Evolutionary conservation across 2,797 vertebrate genomes (phyloP).

Genomic region (Saxicola maurus): DNA sequence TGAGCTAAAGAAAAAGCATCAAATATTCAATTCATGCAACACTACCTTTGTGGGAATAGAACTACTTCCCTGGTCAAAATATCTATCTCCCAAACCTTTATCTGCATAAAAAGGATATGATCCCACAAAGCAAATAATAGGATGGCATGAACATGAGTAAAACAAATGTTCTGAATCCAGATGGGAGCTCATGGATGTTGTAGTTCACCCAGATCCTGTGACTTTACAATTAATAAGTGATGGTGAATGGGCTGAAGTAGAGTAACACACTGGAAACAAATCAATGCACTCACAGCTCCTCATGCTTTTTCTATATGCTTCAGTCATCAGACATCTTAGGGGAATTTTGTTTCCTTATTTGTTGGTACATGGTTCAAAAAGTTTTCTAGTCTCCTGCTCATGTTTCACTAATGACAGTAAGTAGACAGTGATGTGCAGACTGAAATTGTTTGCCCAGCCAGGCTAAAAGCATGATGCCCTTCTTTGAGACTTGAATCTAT

Average conservation of each 20-base stretch:
- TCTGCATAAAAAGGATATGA: background rate
- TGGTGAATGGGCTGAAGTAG: background rate
- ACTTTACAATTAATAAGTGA: background rate
- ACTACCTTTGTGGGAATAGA: background rate
- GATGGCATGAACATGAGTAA: background rate
- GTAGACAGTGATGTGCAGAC: constrained; percentile 59
- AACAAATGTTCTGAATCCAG: background rate
- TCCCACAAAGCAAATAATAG: background rate
- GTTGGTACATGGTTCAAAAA: background rate
- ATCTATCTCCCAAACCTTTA: background rate
- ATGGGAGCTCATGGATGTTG: background rate
- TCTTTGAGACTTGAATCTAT: constrained; percentile 63
- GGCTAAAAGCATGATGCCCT: constrained; percentile 72
- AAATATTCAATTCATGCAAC: background rate
- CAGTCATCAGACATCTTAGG: background rate
- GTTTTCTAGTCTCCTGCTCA: background rate
- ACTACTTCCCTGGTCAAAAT: background rate
- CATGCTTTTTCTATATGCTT: background rate
- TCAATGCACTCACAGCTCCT: background rate
- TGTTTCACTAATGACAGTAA: background rate
- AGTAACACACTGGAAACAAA: background rate
- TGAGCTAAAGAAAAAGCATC: background rate
- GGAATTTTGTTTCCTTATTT: background rate
- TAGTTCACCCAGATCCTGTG: background rate
- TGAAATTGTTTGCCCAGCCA: constrained; percentile 63